Evolutionary conservation across 2,888 invertebrate species (phyloP), one percentile per base, ranked within the genome.

Genomic region (Ochropleura leucogaster): DNA sequence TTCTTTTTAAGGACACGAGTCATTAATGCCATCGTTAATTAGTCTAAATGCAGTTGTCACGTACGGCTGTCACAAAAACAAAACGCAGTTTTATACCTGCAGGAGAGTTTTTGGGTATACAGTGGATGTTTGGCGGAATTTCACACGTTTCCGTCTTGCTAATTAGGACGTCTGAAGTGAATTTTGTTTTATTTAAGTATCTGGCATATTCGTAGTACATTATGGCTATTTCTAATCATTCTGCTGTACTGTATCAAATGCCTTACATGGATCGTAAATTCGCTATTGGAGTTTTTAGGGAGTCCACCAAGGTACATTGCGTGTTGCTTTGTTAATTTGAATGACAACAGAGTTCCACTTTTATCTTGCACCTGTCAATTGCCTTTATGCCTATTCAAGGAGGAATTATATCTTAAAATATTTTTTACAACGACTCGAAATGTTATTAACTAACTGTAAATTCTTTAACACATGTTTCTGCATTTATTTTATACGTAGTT

Each of bases 1-100:
- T 51, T 67, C 65, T 71, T 82, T 81, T 69, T 82, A 70, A 72
- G 74, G 49, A 68, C 60, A 46, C 64, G 46, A 68, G 59, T 74
- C 79, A 83, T 83, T 83, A 79, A 46, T 55, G 62, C 16, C 44
- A 46, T 72, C 71, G 60, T 83, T 83, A 85, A 85, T 83, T 85
- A 85, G 70, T 68, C 72, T 83, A 68, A 85, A 79, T 82, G 55
- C 70, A 82, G 72, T 51, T 49, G 55, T 51, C 65, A 74, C 68
- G 72, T 77, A 70, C 51, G 44, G 20, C 68, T 64, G 69, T 46
- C 12, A 62, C 70, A 63, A 62, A 47, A 74, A 70, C n/a, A 65
- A 57, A 53, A 70, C 20, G 42, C 63, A 30, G 55, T 59, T 72
- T 71, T 47, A 59, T 71, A 59, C 51, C 55, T 10, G 20, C 30